phyloP scores from a whole-genome alignment of 2,113 vertebrate genomes.

The Pluvialis apricaria region DNA sequence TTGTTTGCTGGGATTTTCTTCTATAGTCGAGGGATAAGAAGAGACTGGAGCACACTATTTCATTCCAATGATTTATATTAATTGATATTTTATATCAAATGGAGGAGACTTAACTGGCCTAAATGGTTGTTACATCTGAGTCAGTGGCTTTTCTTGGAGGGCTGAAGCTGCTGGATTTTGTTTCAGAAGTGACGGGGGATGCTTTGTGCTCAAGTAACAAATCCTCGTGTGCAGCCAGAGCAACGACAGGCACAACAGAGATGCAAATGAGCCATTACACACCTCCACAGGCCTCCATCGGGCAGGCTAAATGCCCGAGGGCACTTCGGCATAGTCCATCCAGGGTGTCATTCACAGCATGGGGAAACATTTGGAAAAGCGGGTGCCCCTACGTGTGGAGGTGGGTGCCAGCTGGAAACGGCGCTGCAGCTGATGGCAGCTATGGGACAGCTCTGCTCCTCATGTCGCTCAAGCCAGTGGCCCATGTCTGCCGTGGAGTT shows the following conservation, averaged over 20 bases:
- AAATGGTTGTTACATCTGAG: neutral
- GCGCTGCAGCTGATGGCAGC: neutral
- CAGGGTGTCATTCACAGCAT: neutral
- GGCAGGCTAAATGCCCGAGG: neutral
- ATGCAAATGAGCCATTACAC: neutral
- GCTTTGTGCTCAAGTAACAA: neutral
- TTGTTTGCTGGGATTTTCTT: conserved; percentile 28
- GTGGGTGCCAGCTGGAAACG: neutral
- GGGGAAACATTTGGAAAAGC: neutral
- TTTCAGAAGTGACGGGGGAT: neutral
- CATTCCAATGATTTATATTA: neutral
- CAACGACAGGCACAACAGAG: neutral
- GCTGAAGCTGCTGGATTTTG: neutral
- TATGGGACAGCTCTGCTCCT: neutral
- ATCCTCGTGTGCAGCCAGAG: neutral
- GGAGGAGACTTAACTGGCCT: neutral
- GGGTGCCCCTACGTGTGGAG: accelerated
- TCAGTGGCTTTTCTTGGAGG: neutral
- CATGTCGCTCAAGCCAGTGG: too few species aligned
- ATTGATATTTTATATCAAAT: neutral
- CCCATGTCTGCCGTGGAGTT: neutral
- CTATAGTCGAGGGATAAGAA: neutral
- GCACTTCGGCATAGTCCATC: neutral
- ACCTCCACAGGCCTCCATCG: accelerated
- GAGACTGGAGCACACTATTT: neutral